Evolutionary conservation across 1,140 invertebrate species (phyloP).

Genomic region (Caenorhabditis brenneri): DNA sequence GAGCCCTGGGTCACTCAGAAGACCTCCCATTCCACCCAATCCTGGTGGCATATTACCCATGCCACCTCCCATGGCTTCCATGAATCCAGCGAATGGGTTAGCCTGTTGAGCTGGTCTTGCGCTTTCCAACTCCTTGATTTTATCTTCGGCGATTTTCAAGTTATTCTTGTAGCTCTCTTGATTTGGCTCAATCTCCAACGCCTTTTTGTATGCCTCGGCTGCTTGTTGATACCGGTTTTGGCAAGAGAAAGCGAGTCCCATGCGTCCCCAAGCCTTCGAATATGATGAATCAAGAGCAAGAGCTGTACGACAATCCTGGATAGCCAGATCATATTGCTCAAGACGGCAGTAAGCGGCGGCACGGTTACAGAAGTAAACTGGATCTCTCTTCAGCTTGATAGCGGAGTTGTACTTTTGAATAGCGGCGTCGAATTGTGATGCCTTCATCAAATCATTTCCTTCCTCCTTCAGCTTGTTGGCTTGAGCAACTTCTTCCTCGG

Average conservation of each 20-base stretch:
- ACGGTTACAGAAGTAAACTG: slow-evolving; percentile 59
- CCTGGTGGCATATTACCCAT: neutral
- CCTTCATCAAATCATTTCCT: slow-evolving; percentile 62
- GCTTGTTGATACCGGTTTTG: slow-evolving; percentile 83
- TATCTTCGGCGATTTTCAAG: slow-evolving; percentile 80
- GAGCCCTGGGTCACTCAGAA: slow-evolving; percentile 80
- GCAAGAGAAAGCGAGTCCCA: slow-evolving; percentile 87
- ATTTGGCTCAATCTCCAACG: slow-evolving; percentile 86
- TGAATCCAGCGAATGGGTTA: slow-evolving; percentile 46
- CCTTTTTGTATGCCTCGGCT: slow-evolving; percentile 83
- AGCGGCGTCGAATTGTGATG: slow-evolving; percentile 58
- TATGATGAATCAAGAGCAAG: slow-evolving; percentile 86
- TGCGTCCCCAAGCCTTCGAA: slow-evolving; percentile 89
- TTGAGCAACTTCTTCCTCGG: slow-evolving; percentile 57
- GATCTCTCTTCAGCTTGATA: slow-evolving; percentile 56
- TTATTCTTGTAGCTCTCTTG: slow-evolving; percentile 90
- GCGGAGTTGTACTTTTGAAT: slow-evolving; percentile 67
- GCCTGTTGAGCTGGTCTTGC: slow-evolving; percentile 37
- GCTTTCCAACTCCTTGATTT: slow-evolving; percentile 71
- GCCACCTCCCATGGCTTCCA: neutral
- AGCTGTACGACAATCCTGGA: slow-evolving; percentile 87
- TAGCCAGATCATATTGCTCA: slow-evolving; percentile 75
- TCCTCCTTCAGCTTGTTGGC: slow-evolving; percentile 60
- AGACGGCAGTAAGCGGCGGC: slow-evolving; percentile 70
- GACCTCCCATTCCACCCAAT: slow-evolving; percentile 72